Base-by-base conservation (phyloP, 92 coral and sea anemone genomes). In the Diadumene lineata region DNA sequence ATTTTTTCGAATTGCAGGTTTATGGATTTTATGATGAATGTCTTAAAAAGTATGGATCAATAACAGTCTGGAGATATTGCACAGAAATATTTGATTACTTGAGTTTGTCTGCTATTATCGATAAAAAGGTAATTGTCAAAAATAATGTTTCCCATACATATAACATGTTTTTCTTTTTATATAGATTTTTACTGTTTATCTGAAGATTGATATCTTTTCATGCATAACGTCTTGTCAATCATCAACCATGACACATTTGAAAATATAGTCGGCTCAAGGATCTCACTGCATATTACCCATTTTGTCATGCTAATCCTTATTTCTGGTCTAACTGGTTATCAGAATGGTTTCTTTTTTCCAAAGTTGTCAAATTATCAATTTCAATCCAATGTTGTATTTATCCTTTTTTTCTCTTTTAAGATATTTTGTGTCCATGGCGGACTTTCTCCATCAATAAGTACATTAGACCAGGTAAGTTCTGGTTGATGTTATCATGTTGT, bases 341-440 rank as follows among this genome's bases (percentile, higher is more conserved):
- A n/a, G n/a, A n/a, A n/a, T n/a, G n/a, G n/a, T n/a, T n/a, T n/a
- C n/a, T n/a, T n/a, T n/a, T n/a, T n/a, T n/a, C n/a, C n/a, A n/a
- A n/a, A n/a, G n/a, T n/a, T n/a, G n/a, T n/a, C n/a, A n/a, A n/a
- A n/a, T n/a, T n/a, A n/a, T n/a, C n/a, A n/a, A n/a, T n/a, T n/a
- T n/a, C n/a, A n/a, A n/a, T n/a, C n/a, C 48, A 38, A 13, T 38
- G 48, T 38, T 38, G 7, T 38, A 38, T 4, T 10, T 15, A 32
- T 25, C 6, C 29, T 65, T 19, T 51, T 16, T 30, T 21, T 61
- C 26, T 38, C 27, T 24, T 50, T 66, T 1, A 67, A 94, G 98
- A 91, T 94, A 69, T 96, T 96, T 81, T 96, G 99, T 87, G 99
- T 96, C 58, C 99, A 96, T 84, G 99, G 99, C 56, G 99, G 99